Percentiles rank a stretch among this genome's conserved stretches.
Conservation (phyloP, 2,113 vertebrate species). For the Pithys albifrons region DNA sequence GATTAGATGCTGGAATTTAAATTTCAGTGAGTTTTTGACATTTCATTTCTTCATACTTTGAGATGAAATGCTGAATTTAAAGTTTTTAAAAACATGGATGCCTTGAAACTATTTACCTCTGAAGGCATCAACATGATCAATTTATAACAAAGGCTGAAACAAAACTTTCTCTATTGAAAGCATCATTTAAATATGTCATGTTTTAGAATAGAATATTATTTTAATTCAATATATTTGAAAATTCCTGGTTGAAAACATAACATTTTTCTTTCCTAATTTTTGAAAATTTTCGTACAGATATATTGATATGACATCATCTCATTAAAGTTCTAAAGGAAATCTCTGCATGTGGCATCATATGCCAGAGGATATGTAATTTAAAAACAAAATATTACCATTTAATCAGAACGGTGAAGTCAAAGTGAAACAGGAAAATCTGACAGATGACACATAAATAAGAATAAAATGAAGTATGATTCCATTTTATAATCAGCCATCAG, state of each 20-base stretch:
- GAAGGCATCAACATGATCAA: background rate
- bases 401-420: slow-evolving; percentile 4
- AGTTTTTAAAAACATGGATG: background rate
- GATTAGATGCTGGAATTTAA: background rate
- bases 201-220: background rate
- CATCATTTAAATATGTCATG: background rate
- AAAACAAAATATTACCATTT: slow-evolving; percentile 6
- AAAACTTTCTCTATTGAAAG: background rate
- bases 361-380: slow-evolving; percentile 15
- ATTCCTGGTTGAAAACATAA: background rate
- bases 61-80: background rate
- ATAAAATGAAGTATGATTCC: background rate
- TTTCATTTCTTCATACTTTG: background rate
- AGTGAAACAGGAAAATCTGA: background rate
- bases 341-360: background rate
- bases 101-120: background rate
- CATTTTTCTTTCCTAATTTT: background rate
- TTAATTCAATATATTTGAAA: background rate
- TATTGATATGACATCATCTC: background rate
- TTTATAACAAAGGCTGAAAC: background rate
- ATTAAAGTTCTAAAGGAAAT: background rate
- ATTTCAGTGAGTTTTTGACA: background rate
- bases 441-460: background rate
- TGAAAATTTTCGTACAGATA: background rate
- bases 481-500: background rate